Base-by-base conservation (phyloP, 2,888 invertebrate genomes). In the Drosophila rubida region DNA sequence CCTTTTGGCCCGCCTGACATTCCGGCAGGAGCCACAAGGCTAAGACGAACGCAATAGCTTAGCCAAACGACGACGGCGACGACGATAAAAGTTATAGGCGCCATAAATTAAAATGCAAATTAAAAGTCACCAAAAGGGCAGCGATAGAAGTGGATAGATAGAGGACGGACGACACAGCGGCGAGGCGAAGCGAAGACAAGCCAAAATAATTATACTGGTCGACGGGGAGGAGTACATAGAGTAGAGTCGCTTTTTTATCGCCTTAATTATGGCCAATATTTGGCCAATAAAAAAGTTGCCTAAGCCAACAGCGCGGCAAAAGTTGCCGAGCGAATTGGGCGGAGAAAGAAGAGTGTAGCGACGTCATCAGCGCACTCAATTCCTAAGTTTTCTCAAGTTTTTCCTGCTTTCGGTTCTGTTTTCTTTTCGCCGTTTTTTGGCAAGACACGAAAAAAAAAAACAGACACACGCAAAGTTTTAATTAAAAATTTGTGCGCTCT, bases 41-140 rank as follows among this genome's bases (percentile, higher is more conserved):
- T 13, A n/a, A 35, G 35, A 14, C 13, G 7, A 37, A 42, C 23
- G 30, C 51, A 11, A 32, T 42, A 7, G 5, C 55, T 27, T 8
- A 14, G 32, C 32, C 50, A 11, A 23, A 64, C 14, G 35, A 66
- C 64, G 19, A 64, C 14, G 35, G 64, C 64, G 54, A 51, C 50
- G 25, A 16, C 78, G 76, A 83, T 83, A 82, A 82, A 84, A 84
- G 84, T 84, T 82, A 82, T 81, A 67, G 80, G 70, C 76, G 55
- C 60, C 80, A 84, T 82, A 82, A 82, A 82, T 82, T 82, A 81
- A 79, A 82, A 84, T 82, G 81, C 82, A 82, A 82, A 81, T 84
- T 81, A 84, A 80, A 84, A 78, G 71, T 66, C 65, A 51, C 41
- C 48, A 63, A 55, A 53, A 42, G 42, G 41, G 49, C 23, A 42